Conservation (phyloP, 2,797 vertebrate species). For the Rhabdomys pumilio region DNA sequence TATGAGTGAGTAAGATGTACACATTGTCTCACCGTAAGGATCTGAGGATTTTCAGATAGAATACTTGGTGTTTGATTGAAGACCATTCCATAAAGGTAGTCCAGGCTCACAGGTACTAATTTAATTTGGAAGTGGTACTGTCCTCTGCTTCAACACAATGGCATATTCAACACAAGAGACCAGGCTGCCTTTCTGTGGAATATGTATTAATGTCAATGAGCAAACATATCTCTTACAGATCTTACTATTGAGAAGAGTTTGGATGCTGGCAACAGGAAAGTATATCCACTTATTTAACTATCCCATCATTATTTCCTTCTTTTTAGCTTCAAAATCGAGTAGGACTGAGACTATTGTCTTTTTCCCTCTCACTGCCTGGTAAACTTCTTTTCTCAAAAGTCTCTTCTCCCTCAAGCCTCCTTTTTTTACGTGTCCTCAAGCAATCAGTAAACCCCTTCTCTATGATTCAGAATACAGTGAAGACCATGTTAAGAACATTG, state of each 20-base stretch:
- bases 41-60: background rate
- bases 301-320: background rate
- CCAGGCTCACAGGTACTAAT: background rate
- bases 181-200: background rate
- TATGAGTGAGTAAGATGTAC: slow-evolving; percentile 19
- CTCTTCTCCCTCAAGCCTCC: background rate
- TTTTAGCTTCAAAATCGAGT: background rate
- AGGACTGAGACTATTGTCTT: background rate
- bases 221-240: slow-evolving; percentile 1
- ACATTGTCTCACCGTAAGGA: background rate
- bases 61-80: slow-evolving; percentile 27
- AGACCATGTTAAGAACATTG: background rate
- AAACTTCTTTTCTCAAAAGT: slow-evolving; percentile 41
- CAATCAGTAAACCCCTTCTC: background rate
- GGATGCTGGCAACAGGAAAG: background rate
- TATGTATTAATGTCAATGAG: background rate
- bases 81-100: background rate
- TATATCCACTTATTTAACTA: slow-evolving; percentile 23
- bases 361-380: background rate
- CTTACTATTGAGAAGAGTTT: slow-evolving; percentile 12
- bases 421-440: background rate
- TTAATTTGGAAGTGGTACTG: slow-evolving; percentile 4
- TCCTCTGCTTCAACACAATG: background rate
- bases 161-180: background rate
- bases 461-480: background rate